These are phyloP conservation scores for Polypterus senegalus DNA, from an alignment of 2,113 vertebrate species.

Conservation along the genomic window DNA sequence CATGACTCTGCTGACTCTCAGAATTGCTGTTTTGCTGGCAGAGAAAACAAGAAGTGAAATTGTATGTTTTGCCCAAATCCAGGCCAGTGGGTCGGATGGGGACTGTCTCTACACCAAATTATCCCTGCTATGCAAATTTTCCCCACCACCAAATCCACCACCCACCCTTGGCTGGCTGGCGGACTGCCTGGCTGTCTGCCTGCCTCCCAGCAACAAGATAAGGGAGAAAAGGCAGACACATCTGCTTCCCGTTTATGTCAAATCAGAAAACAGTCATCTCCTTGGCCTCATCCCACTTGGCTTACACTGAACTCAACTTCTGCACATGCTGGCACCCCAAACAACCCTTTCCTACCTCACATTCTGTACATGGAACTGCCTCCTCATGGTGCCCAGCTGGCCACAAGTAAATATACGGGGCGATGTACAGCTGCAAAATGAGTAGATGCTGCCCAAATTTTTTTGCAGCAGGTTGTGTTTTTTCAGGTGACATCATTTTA, in stretches of 20 bases:
- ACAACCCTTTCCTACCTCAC: too few relatives aligned
- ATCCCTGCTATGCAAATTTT: slow-evolving; percentile 88
- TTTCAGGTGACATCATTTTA: too few relatives aligned
- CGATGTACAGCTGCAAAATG: too few relatives aligned
- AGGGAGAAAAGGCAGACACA: slow-evolving; percentile 56
- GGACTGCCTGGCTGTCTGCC: slow-evolving; percentile 41
- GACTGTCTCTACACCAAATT: slow-evolving; percentile 72
- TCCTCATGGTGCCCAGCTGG: too few relatives aligned
- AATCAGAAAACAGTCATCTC: slow-evolving; percentile 70
- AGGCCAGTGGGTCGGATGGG: slow-evolving; percentile 51
- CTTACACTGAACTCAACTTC: slow-evolving; percentile 14
- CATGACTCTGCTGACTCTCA: too few relatives aligned
- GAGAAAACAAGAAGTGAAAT: slow-evolving; percentile 87
- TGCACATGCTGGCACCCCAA: too few relatives aligned
- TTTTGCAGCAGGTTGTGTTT: too few relatives aligned
- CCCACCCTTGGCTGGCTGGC: too few relatives aligned
- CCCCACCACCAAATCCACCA: too few relatives aligned
- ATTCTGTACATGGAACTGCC: too few relatives aligned
- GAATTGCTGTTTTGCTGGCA: neutral
- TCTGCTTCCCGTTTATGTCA: slow-evolving; percentile 78
- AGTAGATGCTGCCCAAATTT: too few relatives aligned
- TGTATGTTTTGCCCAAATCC: slow-evolving; percentile 56
- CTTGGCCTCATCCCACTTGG: slow-evolving; percentile 45
- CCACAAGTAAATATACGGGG: too few relatives aligned
- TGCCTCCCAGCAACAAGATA: slow-evolving; percentile 68